These are phyloP conservation scores for Seriola quinqueradiata DNA, from an alignment of 2,113 vertebrate genomes.

Conservation along the genomic window DNA sequence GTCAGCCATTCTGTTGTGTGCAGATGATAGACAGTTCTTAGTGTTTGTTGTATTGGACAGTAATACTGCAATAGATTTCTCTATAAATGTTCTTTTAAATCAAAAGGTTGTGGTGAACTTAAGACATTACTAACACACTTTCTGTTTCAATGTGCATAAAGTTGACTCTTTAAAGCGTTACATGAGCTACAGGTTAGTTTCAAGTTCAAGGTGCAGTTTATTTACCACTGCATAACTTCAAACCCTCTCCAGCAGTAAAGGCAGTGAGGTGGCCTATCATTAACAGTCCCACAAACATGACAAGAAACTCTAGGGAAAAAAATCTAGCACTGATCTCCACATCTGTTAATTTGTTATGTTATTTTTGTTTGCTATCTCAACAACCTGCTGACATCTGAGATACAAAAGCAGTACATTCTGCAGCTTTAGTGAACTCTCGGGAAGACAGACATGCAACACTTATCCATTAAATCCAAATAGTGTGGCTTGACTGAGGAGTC, in stretches of 20 bases:
- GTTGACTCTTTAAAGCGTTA: background rate
- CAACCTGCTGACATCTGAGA: slow-evolving; percentile 36
- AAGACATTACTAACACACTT: too few species aligned
- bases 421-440: background rate
- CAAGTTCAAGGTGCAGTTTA: background rate
- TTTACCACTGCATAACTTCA: background rate
- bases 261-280: background rate
- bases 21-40: background rate
- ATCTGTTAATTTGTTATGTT: background rate
- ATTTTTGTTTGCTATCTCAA: slow-evolving; percentile 8
- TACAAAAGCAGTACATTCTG: background rate
- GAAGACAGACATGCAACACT: background rate
- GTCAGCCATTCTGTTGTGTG: background rate
- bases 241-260: background rate
- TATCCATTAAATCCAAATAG: background rate
- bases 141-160: background rate
- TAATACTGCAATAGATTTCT: background rate
- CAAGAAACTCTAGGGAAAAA: background rate
- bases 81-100: background rate
- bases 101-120: background rate
- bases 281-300: background rate
- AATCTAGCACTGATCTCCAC: background rate
- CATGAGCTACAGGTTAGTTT: background rate
- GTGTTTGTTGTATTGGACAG: background rate
- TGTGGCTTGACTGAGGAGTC: background rate